Evolutionary conservation across 2,113 vertebrate genomes (phyloP), one percentile per base, ranked within the genome.

Genomic region (Probosciger aterrimus): DNA sequence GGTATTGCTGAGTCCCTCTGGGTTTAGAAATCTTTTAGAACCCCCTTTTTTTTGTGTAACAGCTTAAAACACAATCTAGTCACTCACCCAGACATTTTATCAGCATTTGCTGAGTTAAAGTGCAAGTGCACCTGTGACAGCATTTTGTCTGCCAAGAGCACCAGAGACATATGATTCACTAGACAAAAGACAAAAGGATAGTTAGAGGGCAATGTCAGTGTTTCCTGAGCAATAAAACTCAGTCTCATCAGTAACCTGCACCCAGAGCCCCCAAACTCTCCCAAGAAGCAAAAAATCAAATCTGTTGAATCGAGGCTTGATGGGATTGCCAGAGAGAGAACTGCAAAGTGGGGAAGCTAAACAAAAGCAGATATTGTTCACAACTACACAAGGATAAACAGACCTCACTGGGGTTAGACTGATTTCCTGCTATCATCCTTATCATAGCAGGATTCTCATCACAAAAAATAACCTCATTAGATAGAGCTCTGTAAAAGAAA

Each of bases 191-290:
- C 60, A 63, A 82, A 93, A 83, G 47, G 84, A 83, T 35, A 89
- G 57, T 89, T 92, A 79, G 91, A 95, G 76, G 81, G 85, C 80
- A 89, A 55, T 22, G 27, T 23, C 68, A 73, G 74, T 78, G 47
- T 75, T 95, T 82, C 67, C 53, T 81, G 57, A 90, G 81, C 90
- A 92, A 93, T 96, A 93, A 94, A 95, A 92, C 44, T 62, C 60
- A 89, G 70, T 35, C 60, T 83, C 81, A 85, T 82, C 74, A 87
- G 76, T 84, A 92, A 71, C 47, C n/a, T 68, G 33, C 49, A 84
- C 47, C 18, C 39, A 82, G 64, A 92, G 17, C 9, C 44, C n/a
- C 71, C 52, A 22, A 67, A 83, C 22, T 82, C 60, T 94, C 86
- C 41, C 60, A 86, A 80, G 52, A 65, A 92, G 76, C 52, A 92